Conservation (phyloP, 2,888 invertebrate species). For the Philonicus albiceps region DNA sequence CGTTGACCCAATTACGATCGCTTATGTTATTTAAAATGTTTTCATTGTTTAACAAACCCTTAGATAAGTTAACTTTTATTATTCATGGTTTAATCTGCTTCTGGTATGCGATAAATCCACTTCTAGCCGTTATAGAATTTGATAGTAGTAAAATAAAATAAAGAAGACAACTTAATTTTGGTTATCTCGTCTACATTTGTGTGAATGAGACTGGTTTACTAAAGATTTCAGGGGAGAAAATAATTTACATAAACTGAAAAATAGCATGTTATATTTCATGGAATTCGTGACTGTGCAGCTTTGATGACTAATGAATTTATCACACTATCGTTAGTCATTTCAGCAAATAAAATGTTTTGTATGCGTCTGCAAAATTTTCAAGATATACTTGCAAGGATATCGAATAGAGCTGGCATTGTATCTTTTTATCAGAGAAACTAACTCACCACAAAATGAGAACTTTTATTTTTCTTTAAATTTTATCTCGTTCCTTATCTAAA, state of each 20-base stretch:
- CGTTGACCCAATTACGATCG: neutral
- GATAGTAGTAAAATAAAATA: neutral
- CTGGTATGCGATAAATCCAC: neutral
- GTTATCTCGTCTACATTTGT: neutral
- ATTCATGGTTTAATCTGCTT: neutral
- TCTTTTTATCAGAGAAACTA: neutral
- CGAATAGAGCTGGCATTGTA: neutral
- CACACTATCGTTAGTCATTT: neutral
- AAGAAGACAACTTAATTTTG: neutral
- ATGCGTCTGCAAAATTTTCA: neutral
- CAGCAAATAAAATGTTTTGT: neutral
- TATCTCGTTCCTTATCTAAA: neutral
- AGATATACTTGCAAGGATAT: neutral
- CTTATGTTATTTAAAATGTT: neutral
- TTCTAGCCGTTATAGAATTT: neutral
- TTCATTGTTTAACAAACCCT: neutral
- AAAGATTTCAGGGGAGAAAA: neutral
- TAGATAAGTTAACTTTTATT: neutral
- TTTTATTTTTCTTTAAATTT: neutral
- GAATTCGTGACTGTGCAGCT: neutral
- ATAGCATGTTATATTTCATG: neutral
- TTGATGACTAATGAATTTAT: conserved; percentile 8
- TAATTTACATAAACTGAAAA: neutral
- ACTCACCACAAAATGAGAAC: neutral
- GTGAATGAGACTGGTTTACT: neutral